phyloP scores from a whole-genome alignment of 2,888 invertebrate species.

The Hofmannophila pseudospretella region DNA sequence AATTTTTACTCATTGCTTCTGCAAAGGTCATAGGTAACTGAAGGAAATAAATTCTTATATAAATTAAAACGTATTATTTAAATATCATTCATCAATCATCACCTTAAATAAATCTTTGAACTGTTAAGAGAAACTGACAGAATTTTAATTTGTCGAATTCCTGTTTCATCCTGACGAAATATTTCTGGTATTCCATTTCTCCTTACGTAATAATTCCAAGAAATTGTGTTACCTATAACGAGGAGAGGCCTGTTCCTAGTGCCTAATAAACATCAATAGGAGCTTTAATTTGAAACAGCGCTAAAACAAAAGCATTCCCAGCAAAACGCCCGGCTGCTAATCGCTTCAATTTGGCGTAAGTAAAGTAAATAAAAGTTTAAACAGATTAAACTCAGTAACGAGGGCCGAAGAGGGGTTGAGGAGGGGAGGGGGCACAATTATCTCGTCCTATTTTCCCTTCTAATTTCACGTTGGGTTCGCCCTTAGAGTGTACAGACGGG shows the following conservation, averaged over 20 bases:
- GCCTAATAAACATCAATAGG: slow-evolving; percentile 12
- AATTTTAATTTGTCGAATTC: no score
- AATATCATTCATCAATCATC: no score
- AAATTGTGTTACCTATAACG: not conserved
- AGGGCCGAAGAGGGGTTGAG: slow-evolving; percentile 34
- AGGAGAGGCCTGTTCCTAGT: not conserved
- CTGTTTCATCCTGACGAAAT: no score
- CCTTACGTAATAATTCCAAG: not conserved
- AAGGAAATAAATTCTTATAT: no score
- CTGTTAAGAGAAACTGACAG: no score
- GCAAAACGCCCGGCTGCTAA: slow-evolving; percentile 48
- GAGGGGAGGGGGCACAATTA: slow-evolving; percentile 53
- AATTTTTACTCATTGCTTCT: no score
- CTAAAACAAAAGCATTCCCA: slow-evolving; percentile 36
- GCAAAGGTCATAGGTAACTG: no score
- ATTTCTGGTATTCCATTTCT: not conserved
- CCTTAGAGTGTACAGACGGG: slow-evolving; percentile 36
- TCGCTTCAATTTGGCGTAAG: slow-evolving; percentile 60
- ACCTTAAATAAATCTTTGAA: no score
- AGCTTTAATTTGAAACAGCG: slow-evolving; percentile 33
- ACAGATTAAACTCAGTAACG: slow-evolving; percentile 70
- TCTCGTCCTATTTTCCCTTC: slow-evolving; percentile 73
- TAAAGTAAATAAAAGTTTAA: slow-evolving; percentile 72
- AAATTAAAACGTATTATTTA: no score
- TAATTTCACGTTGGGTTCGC: slow-evolving; percentile 64